These are phyloP conservation scores for Psylliodes chrysocephalus DNA, from an alignment of 2,888 invertebrate genomes.

Conservation along the genomic window DNA sequence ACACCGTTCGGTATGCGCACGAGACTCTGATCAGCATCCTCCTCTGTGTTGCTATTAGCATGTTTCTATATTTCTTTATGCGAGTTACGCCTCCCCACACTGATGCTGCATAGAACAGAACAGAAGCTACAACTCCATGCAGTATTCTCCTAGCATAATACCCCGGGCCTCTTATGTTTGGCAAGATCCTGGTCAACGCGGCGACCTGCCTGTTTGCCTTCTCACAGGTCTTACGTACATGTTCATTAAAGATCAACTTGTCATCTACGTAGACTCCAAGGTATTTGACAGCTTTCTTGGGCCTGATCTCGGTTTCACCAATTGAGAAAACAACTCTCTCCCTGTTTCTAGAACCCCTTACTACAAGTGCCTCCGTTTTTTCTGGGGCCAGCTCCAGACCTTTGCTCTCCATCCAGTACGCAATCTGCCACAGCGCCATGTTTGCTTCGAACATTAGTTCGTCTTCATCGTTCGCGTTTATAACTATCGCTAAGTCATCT, in stretches of 20 bases:
- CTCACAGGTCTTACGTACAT: neutral
- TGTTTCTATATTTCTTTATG: neutral
- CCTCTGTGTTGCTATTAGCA: neutral
- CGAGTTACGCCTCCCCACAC: neutral
- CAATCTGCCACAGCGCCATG: neutral
- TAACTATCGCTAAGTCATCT: neutral
- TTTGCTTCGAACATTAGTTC: neutral
- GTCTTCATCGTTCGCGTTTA: neutral
- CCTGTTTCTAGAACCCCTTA: neutral
- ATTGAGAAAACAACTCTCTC: neutral
- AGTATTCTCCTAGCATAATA: neutral
- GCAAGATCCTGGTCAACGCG: neutral
- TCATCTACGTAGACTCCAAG: neutral
- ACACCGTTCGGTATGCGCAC: too few species aligned
- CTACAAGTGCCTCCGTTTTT: neutral
- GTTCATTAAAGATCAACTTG: neutral
- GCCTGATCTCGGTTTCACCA: neutral
- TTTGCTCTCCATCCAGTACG: neutral
- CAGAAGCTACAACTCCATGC: neutral
- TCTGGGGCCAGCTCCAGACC: neutral
- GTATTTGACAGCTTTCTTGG: neutral
- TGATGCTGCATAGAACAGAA: neutral
- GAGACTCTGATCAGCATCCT: neutral
- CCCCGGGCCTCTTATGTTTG: neutral
- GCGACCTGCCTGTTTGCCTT: neutral